Conservation (phyloP, 2,113 vertebrate species). For the Sinosuthora webbiana region DNA sequence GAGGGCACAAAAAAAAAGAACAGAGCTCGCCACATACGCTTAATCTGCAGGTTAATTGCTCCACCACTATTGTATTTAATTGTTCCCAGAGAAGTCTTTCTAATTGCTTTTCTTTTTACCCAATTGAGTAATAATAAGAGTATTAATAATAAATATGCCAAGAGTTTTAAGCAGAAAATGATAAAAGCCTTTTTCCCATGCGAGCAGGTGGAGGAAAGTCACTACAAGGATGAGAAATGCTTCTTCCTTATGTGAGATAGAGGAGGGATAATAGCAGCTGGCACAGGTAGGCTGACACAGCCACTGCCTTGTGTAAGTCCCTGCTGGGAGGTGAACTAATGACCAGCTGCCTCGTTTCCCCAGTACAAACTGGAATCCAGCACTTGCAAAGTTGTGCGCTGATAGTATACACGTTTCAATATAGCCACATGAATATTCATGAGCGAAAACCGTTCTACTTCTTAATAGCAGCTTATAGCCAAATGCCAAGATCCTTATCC, state of each 20-base stretch:
- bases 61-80: background rate
- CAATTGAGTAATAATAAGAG: background rate
- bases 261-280: background rate
- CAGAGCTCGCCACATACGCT: background rate
- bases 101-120: background rate
- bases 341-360: constrained; percentile 2
- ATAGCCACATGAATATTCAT: constrained; percentile 58
- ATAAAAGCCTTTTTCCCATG: background rate
- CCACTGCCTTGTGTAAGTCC: background rate
- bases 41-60: background rate
- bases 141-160: background rate
- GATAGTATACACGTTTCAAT: constrained; percentile 38
- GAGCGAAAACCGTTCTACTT: background rate
- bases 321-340: background rate
- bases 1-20: background rate
- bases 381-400: background rate
- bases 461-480: constrained; percentile 54
- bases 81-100: background rate
- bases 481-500: constrained; percentile 40
- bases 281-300: background rate
- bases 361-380: background rate
- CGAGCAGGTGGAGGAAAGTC: background rate
- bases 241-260: background rate
- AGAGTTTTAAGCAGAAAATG: background rate
- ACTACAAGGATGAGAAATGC: background rate